Evolutionary conservation across 2,888 invertebrate genomes (phyloP), one percentile per base, ranked within the genome.

Genomic region (Phasia obesa): DNA sequence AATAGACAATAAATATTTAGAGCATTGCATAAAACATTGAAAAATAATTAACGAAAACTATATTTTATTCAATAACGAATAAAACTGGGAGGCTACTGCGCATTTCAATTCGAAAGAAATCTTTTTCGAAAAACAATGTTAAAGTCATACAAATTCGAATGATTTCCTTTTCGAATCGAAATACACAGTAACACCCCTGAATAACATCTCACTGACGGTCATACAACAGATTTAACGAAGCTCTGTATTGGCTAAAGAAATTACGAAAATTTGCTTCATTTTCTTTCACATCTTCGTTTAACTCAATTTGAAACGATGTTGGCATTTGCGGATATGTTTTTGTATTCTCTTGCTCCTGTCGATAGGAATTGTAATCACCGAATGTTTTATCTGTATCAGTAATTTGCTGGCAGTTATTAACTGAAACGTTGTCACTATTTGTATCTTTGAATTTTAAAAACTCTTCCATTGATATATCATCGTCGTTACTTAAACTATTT

Each of bases 181-280:
- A n/a, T n/a, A n/a, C n/a, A n/a, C n/a, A n/a, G n/a, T n/a, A n/a
- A n/a, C n/a, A n/a, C n/a, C n/a, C n/a, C n/a, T n/a, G n/a, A 13
- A 4, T n/a, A 19, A 53, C 27, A 57, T 17, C 19, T 84, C 83
- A 88, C 47, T 87, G 86, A 31, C 85, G 85, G 6, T 87, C 87
- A 75, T 88, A 87, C n/a, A 88, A 69, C 21, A 88, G 78, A 69
- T 85, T 86, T 11, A 88, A 67, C 0, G 88, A 87, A 21, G 87
- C 86, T 3, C 86, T 84, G 67, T 87, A 88, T 60, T 87, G 87
- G 17, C 85, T 86, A 70, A 88, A 88, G 71, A 88, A 88, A 64
- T 85, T 88, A 38, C 86, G 86, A 42, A 87, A 87, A 73, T 87
- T 86, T 0, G 86, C 86, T 59, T 87, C 87, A 71, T 88, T 87